A percentile compares a stretch with the other conserved stretches of the same genome.
These are phyloP conservation scores for Acleris emargana DNA, from an alignment of 2,888 invertebrate species.

Conservation along the genomic window DNA sequence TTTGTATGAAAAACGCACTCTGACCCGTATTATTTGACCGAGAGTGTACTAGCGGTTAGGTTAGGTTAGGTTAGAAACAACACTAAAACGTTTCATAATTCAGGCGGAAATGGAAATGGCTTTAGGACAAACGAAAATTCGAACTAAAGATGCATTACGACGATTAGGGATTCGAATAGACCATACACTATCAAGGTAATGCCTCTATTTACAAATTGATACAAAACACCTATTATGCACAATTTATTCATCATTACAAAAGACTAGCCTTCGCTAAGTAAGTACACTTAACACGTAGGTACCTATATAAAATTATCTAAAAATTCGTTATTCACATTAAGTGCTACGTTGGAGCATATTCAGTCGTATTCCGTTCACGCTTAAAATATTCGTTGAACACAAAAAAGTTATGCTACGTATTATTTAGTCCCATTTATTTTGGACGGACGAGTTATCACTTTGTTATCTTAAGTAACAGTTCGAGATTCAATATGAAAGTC, in stretches of 20 bases:
- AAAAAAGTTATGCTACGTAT: conserved; percentile 52
- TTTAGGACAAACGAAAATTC: too few species aligned
- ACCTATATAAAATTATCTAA: conserved; percentile 55
- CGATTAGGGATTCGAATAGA: too few species aligned
- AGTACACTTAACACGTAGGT: conserved; percentile 49
- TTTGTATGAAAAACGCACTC: too few species aligned
- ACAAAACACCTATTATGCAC: conserved; percentile 68
- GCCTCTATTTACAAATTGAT: conserved; percentile 62
- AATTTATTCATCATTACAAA: conserved; percentile 63
- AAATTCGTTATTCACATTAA: conserved; percentile 74
- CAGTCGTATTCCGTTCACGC: conserved; percentile 64
- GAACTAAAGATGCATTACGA: too few species aligned
- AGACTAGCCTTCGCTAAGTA: conserved; percentile 82
- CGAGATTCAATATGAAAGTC: conserved; percentile 44
- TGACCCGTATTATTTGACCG: too few species aligned
- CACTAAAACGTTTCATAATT: too few species aligned
- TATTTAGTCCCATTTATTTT: conserved; percentile 21
- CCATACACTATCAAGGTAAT: conserved; percentile 53
- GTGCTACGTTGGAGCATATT: conserved; percentile 57
- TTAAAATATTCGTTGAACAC: conserved; percentile 76
- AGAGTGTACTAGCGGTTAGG: too few species aligned
- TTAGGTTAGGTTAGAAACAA: too few species aligned
- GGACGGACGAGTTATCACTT: conserved; percentile 47
- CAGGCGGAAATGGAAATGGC: too few species aligned
- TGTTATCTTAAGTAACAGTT: conserved; percentile 23